phyloP scores from a whole-genome alignment of 2,113 vertebrate genomes.

The Coptodon rendalli region DNA sequence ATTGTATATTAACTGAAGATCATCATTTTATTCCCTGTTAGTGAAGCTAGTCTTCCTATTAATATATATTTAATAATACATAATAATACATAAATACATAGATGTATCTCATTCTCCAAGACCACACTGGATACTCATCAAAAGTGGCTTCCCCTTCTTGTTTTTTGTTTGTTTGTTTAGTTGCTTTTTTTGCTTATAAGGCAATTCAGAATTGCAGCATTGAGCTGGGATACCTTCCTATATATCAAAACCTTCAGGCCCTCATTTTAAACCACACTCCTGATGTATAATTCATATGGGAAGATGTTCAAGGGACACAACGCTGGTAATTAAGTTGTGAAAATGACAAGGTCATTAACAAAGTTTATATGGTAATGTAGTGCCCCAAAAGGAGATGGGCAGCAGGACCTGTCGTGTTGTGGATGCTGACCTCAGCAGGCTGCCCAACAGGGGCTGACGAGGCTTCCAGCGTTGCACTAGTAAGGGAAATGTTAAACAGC shows the following conservation, averaged over 20 bases:
- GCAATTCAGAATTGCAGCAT: neutral
- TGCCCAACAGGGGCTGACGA: conserved; percentile 57
- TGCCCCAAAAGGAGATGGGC: conserved; percentile 45
- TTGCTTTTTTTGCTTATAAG: neutral
- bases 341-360: conserved; percentile 75
- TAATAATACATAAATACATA: neutral
- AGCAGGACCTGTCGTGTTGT: conserved; percentile 35
- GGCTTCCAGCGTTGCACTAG: conserved; percentile 53
- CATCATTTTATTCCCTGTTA: neutral
- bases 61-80: neutral
- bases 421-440: conserved; percentile 68
- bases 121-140: neutral
- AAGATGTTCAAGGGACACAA: conserved; percentile 48
- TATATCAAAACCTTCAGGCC: neutral
- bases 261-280: neutral
- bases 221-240: neutral
- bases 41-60: neutral
- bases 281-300: conserved; percentile 66
- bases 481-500: conserved; percentile 69
- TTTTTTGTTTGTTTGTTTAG: neutral
- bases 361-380: conserved; percentile 70
- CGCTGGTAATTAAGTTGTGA: conserved; percentile 66
- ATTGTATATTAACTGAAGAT: neutral
- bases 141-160: neutral
- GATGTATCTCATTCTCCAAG: neutral